Conservation (phyloP, 2,113 vertebrate genomes). For the Phyllopteryx taeniolatus region DNA sequence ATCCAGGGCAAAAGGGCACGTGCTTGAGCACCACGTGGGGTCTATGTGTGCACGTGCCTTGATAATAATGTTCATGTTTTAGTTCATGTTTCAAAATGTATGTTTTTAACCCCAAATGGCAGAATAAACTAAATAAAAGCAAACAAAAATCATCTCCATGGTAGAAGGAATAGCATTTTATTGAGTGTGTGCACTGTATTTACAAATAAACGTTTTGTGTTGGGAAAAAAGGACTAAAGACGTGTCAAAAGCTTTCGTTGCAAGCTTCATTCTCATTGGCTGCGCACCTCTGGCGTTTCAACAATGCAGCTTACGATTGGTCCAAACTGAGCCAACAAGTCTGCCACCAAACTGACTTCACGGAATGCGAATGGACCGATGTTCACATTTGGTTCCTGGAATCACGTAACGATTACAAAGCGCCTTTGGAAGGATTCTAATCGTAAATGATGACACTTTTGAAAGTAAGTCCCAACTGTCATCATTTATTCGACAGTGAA, state of each 20-base stretch:
- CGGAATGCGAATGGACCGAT: neutral
- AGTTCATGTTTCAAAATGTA: no score
- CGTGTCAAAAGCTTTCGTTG: neutral
- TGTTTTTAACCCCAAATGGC: no score
- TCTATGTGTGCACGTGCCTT: no score
- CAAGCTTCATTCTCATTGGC: neutral
- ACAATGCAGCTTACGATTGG: neutral
- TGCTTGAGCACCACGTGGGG: no score
- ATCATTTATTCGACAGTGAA: neutral
- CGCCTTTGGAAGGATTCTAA: neutral
- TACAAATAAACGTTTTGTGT: neutral
- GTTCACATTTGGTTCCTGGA: no score
- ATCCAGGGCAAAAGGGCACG: no score
- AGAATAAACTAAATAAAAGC: neutral
- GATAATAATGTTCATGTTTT: no score
- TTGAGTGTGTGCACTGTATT: neutral
- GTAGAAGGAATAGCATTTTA: neutral
- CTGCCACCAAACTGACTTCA: neutral
- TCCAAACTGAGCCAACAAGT: neutral
- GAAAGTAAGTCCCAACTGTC: neutral
- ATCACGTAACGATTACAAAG: neutral
- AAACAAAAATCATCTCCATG: no score
- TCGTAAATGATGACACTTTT: neutral
- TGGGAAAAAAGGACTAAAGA: no score
- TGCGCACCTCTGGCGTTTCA: neutral